phyloP scores from a whole-genome alignment of 2,888 invertebrate genomes.

The Drosophila melanosoma region DNA sequence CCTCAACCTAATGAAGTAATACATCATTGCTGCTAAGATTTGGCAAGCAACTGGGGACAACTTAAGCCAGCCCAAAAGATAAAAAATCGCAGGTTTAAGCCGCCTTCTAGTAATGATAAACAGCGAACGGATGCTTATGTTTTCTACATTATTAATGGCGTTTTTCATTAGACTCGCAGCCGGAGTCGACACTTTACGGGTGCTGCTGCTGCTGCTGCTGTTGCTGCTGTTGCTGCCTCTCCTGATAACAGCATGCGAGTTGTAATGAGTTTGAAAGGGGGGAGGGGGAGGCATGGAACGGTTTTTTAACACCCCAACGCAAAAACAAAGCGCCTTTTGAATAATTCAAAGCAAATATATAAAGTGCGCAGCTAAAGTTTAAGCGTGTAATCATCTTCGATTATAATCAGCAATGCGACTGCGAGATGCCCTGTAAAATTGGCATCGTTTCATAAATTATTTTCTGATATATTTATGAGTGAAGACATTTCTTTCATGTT shows the following conservation, averaged over 20 bases:
- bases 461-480: not conserved
- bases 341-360: constrained; percentile 59
- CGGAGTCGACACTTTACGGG: constrained; percentile 61
- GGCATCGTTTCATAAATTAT: not conserved
- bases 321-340: constrained; percentile 53
- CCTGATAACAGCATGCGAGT: constrained; percentile 58
- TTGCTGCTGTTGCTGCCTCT: constrained; percentile 1
- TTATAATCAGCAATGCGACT: not conserved
- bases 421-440: constrained; percentile 16
- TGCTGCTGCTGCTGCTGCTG: not conserved
- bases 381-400: constrained; percentile 20
- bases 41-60: constrained; percentile 24
- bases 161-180: constrained; percentile 74
- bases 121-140: constrained; percentile 77
- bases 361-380: constrained; percentile 37
- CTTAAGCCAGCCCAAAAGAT: constrained; percentile 44
- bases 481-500: not conserved
- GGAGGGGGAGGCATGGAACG: constrained; percentile 11
- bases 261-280: constrained; percentile 54
- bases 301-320: too few relatives aligned
- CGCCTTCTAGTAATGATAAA: constrained; percentile 74
- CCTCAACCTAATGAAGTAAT: constrained; percentile 48
- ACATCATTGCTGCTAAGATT: constrained; percentile 74
- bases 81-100: constrained; percentile 42
- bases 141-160: constrained; percentile 79